These are phyloP conservation scores for Meloidogyne hapla DNA, from an alignment of 1,140 invertebrate genomes.

Conservation along the genomic window DNA sequence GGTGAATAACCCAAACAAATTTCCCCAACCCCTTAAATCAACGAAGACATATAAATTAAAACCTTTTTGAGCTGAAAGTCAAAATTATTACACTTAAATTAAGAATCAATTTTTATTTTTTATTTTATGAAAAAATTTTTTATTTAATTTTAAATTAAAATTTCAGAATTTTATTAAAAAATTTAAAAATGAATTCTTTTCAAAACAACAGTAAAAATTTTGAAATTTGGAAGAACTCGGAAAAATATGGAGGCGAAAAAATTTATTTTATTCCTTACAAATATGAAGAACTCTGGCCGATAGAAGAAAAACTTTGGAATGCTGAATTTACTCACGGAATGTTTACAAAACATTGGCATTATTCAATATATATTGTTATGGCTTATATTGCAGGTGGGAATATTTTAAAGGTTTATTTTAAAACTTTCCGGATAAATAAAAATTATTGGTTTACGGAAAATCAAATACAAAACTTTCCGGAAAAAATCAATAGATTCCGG, in stretches of 20 bases:
- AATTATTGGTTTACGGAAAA: too few species aligned
- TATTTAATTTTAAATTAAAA: too few species aligned
- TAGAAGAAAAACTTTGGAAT: slow-evolving; percentile 33
- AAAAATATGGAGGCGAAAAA: not conserved
- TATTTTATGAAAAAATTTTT: too few species aligned
- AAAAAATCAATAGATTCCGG: too few species aligned
- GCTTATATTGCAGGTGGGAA: slow-evolving; percentile 17
- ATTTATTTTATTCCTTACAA: slow-evolving; percentile 36
- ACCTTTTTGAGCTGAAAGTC: too few species aligned
- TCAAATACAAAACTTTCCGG: not conserved
- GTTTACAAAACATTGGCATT: slow-evolving; percentile 34
- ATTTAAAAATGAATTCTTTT: not conserved
- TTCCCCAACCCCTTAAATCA: too few species aligned
- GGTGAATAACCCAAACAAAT: too few species aligned
- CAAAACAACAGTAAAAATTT: not conserved
- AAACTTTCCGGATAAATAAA: not conserved
- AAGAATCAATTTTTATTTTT: too few species aligned
- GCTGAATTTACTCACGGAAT: slow-evolving; percentile 13
- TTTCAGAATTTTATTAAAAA: too few species aligned
- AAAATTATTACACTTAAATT: too few species aligned
- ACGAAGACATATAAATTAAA: too few species aligned
- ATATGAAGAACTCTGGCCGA: slow-evolving; percentile 23
- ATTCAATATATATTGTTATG: slow-evolving; percentile 30
- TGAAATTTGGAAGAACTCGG: slow-evolving; percentile 6
- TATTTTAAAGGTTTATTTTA: slow-evolving; percentile 4